Base-by-base conservation (phyloP, 2,797 vertebrate species). In the Busarellus nigricollis region DNA sequence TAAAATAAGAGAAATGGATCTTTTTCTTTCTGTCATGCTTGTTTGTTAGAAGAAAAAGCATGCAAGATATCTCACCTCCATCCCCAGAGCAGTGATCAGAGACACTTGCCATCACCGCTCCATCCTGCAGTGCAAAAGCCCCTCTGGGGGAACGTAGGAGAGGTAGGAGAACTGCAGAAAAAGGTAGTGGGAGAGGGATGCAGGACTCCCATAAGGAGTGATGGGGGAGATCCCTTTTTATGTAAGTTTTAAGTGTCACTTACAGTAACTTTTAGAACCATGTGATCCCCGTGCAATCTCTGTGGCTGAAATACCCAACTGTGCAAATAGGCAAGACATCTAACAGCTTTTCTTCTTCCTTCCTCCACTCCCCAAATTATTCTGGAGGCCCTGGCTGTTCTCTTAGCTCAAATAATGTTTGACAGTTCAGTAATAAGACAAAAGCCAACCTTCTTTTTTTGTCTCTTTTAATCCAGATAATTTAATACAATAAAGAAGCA, bases 381-480 rank as follows among this genome's bases (percentile, higher is more conserved):
- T 93, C 85, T 33, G 49, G 90, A 92, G 84, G 88, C 67, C n/a
- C 94, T 95, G 92, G 86, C 52, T 96, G 94, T 84, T 96, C 65
- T 98, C 88, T 93, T 86, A 96, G 93, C 92, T 97, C 86, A 98
- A 98, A 98, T 97, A 90, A 96, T 96, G 95, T 98, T 98, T 98
- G 98, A 98, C 98, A 98, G 96, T 91, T 98, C 79, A 83, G 86
- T 95, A 96, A 96, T 74, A 93, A 97, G 86, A 97, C 95, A 97
- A 97, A 98, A 97, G 95, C 79, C 79, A 93, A 96, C 67, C 73
- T 92, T 90, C 42, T 91, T 91, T 74, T 83, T 93, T 83, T 90
- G n/a, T 88, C 49, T 62, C 42, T 55, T 66, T 74, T 6, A 97
- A 94, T 95, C 74, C 91, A 96, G 94, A 96, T 97, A 97, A 95